These are phyloP conservation scores for Chrysodeixis includens DNA, from an alignment of 2,888 invertebrate genomes.

Conservation along the genomic window DNA sequence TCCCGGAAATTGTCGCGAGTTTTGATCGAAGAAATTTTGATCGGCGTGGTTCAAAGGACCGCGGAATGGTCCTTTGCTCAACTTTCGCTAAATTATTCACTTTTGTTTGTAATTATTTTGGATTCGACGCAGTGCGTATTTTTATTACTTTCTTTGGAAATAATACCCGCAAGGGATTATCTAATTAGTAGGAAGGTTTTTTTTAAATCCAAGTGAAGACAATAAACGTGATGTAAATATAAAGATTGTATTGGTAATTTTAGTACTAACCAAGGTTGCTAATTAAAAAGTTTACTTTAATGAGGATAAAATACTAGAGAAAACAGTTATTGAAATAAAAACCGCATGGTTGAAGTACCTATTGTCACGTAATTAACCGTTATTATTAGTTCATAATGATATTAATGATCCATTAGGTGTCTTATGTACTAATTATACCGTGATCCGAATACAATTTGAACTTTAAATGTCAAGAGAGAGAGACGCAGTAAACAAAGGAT, in stretches of 20 bases:
- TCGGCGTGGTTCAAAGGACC: background rate
- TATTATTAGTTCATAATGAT: conserved; percentile 37
- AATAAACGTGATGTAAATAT: too few species aligned
- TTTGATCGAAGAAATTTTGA: background rate
- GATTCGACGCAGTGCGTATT: too few species aligned
- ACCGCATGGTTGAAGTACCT: too few species aligned
- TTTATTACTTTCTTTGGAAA: too few species aligned
- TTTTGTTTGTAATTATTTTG: too few species aligned
- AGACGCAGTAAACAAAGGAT: conserved; percentile 13
- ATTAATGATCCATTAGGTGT: conserved; percentile 12
- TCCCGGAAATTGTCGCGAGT: conserved; percentile 24
- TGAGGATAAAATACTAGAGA: too few species aligned
- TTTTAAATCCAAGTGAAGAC: too few species aligned
- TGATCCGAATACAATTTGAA: conserved; percentile 48
- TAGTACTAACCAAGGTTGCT: background rate
- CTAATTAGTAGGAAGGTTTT: too few species aligned
- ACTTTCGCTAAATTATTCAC: too few species aligned
- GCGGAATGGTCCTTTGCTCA: background rate
- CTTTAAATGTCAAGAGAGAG: conserved; percentile 56
- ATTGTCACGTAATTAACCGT: conserved; percentile 2
- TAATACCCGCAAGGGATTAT: too few species aligned
- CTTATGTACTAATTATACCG: conserved; percentile 47
- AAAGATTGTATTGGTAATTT: background rate
- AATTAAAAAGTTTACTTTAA: background rate
- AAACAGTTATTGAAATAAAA: too few species aligned